Evolutionary conservation across 2,797 vertebrate species (phyloP), one percentile per base, ranked within the genome.

Genomic region (Vespertilio murinus): DNA sequence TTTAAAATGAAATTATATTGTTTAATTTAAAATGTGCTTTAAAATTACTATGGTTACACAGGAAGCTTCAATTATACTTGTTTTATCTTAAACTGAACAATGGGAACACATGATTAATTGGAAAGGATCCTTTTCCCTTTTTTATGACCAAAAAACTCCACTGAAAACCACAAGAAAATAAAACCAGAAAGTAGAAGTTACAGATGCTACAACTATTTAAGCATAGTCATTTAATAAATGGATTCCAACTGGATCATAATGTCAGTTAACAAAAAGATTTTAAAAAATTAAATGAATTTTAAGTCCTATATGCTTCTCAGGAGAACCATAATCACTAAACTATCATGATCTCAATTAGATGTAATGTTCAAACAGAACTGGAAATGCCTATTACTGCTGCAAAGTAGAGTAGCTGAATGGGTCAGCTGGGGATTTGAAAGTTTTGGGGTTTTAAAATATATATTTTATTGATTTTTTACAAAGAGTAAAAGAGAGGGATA

Each of bases 1-100:
- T 69, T 95, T 96, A 81, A 93, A 93, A 88, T 88, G n/a, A 28
- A 94, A 82, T 92, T 87, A 86, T 40, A 82, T 92, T 86, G 86
- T 35, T 90, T 75, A 65, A 82, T 71, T 84, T 67, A 90, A 90
- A 96, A 71, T 86, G 88, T 3, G 82, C 11, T 94, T 92, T 52
- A 69, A 94, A 59, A 73, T 83, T 79, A 92, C 22, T 86, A 73
- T 86, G 28, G 25, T 79, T 77, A 91, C 18, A 83, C 2, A 88
- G 20, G 30, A 77, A 65, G 30, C 23, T 88, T 93, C 54, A 89
- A 56, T 64, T 86, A 71, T 71, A 90, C 9, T 49, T 84, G 8
- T 75, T 94, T 93, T 64, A 86, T 42, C 47, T 88, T 71, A 93
- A 82, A 23, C 49, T 93, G 28, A 47, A 88, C 90, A 45, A 83